These are phyloP conservation scores for Calycopis cecrops DNA, from an alignment of 1,140 invertebrate species.

Conservation along the genomic window DNA sequence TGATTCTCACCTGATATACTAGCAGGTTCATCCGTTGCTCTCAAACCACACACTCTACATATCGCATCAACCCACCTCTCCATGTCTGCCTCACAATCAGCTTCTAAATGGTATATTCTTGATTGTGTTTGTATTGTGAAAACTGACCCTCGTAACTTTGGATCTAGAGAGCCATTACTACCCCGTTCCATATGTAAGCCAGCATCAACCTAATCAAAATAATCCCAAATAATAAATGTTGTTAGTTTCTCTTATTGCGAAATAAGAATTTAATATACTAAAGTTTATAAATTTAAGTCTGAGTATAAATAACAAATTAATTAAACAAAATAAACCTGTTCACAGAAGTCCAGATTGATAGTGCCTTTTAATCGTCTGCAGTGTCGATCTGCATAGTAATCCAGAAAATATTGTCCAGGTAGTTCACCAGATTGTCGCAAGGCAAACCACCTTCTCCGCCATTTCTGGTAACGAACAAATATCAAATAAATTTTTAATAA, in stretches of 20 bases:
- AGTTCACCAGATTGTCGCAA: slow-evolving; percentile 91
- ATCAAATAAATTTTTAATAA: slow-evolving; percentile 19
- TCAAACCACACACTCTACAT: slow-evolving; percentile 93
- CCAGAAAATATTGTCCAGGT: slow-evolving; percentile 93
- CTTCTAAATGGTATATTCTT: slow-evolving; percentile 93
- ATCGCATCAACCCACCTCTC: slow-evolving; percentile 96
- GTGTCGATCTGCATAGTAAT: slow-evolving; percentile 93
- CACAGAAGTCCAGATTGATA: slow-evolving; percentile 96
- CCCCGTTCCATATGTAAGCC: slow-evolving; percentile 88
- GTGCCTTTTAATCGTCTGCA: slow-evolving; percentile 91
- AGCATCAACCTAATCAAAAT: slow-evolving; percentile 82
- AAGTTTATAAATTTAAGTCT: too few relatives aligned
- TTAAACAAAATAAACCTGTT: slow-evolving; percentile 81
- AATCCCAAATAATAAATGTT: neutral
- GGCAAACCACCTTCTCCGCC: slow-evolving; percentile 95
- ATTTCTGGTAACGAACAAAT: slow-evolving; percentile 81
- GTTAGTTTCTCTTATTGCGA: too few relatives aligned
- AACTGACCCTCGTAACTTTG: slow-evolving; percentile 79
- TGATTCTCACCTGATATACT: neutral
- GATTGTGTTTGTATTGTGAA: slow-evolving; percentile 93
- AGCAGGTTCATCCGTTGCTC: slow-evolving; percentile 84
- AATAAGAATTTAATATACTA: too few relatives aligned
- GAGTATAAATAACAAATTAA: too few relatives aligned
- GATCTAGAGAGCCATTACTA: slow-evolving; percentile 83
- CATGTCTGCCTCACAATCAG: slow-evolving; percentile 94